Conservation (phyloP, 2,797 vertebrate genomes). For the Oophaga sylvatica region DNA sequence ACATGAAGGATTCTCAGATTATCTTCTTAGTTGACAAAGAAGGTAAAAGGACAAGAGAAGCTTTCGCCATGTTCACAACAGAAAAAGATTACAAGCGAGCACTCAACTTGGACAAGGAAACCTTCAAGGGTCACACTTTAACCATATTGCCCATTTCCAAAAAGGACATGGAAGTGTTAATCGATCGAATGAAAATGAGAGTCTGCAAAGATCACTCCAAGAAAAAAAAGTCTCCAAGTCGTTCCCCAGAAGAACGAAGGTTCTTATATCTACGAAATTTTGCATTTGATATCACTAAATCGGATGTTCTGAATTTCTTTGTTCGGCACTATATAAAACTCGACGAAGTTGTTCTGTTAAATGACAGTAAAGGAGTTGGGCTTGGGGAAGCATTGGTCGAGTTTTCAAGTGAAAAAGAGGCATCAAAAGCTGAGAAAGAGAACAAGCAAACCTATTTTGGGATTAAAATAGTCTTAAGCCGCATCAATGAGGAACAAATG, state of each 20-base stretch:
- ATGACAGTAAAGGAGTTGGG: slow-evolving; percentile 85
- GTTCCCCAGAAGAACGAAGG: slow-evolving; percentile 66
- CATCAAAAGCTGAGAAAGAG: slow-evolving; percentile 82
- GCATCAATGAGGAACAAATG: slow-evolving; percentile 88
- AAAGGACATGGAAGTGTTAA: slow-evolving; percentile 81
- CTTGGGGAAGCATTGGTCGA: slow-evolving; percentile 90
- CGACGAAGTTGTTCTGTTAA: slow-evolving; percentile 84
- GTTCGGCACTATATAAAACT: slow-evolving; percentile 82
- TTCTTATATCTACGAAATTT: slow-evolving; percentile 89
- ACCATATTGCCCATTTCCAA: slow-evolving; percentile 85
- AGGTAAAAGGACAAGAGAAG: slow-evolving; percentile 78
- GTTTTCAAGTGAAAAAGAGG: slow-evolving; percentile 87
- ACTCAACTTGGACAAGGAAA: slow-evolving; percentile 78
- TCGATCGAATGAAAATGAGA: slow-evolving; percentile 10
- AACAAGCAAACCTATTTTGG: slow-evolving; percentile 87
- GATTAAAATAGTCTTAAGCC: slow-evolving; percentile 86
- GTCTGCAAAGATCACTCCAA: neutral
- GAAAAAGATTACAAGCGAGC: slow-evolving; percentile 85
- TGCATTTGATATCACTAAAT: slow-evolving; percentile 91
- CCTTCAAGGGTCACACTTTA: slow-evolving; percentile 78
- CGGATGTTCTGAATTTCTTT: slow-evolving; percentile 93
- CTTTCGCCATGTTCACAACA: slow-evolving; percentile 86
- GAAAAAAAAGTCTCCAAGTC: slow-evolving; percentile 68
- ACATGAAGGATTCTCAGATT: slow-evolving; percentile 86
- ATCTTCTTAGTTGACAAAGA: slow-evolving; percentile 76